These are phyloP conservation scores for Macroramphosus scolopax DNA, from an alignment of 2,797 vertebrate species.

Conservation along the genomic window DNA sequence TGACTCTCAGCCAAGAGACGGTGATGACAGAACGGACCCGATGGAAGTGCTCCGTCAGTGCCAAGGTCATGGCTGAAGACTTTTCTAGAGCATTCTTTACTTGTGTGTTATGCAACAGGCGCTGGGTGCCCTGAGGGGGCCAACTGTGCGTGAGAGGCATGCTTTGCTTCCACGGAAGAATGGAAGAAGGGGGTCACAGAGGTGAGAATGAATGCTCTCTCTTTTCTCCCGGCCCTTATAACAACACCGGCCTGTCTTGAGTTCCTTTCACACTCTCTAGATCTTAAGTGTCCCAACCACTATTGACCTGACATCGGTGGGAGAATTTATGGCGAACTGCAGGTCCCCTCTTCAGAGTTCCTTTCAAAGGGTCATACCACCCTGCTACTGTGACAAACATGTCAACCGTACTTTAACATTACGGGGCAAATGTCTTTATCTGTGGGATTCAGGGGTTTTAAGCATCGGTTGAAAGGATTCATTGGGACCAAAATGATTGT, in stretches of 20 bases:
- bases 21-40: conserved; percentile 10
- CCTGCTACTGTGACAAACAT: conserved; percentile 16
- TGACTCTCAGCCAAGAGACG: conserved; percentile 41
- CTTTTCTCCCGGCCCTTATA: conserved; percentile 46
- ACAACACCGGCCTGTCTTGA: conserved; percentile 49
- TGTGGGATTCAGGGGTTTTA: background rate
- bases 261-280: conserved; percentile 49
- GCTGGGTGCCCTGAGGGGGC: conserved; percentile 44
- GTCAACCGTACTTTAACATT: conserved; percentile 11
- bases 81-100: conserved; percentile 59
- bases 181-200: conserved; percentile 55
- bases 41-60: conserved; percentile 42
- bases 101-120: conserved; percentile 55
- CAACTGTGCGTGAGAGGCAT: conserved; percentile 52
- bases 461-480: too few relatives aligned
- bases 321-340: conserved; percentile 33
- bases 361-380: conserved; percentile 11
- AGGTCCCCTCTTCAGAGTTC: conserved; percentile 4
- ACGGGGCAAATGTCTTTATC: conserved; percentile 6
- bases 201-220: conserved; percentile 63
- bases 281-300: conserved; percentile 43
- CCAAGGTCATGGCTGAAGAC: conserved; percentile 64
- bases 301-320: conserved; percentile 38
- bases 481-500: too few relatives aligned
- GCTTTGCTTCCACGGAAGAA: conserved; percentile 64